A percentile compares a stretch with the other conserved stretches of the same genome.
Evolutionary conservation across 2,113 vertebrate species (phyloP).

Genomic region (Scolopax mira): DNA sequence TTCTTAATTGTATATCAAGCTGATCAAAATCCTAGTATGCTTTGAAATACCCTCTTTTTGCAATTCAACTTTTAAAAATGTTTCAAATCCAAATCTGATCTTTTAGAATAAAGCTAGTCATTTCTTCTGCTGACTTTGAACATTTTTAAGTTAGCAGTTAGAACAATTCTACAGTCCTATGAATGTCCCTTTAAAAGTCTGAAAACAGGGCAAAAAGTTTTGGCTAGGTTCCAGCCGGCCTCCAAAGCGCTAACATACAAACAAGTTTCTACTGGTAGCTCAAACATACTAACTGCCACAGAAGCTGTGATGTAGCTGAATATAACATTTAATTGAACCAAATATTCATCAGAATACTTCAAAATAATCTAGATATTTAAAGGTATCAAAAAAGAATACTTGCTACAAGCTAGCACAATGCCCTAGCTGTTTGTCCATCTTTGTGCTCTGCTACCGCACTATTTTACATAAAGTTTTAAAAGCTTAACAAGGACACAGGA

Average conservation of each 20-base stretch:
- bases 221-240: background rate
- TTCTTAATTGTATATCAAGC: background rate
- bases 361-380: background rate
- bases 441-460: background rate
- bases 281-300: background rate
- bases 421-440: background rate
- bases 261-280: background rate
- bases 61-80: background rate
- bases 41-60: background rate
- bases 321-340: background rate
- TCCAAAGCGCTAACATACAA: accelerated
- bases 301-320: background rate
- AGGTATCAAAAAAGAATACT: background rate
- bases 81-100: background rate
- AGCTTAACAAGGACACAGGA: background rate
- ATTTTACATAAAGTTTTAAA: background rate
- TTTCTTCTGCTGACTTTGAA: background rate
- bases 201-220: background rate
- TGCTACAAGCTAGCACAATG: background rate
- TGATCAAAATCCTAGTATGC: background rate
- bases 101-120: background rate
- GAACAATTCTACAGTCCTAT: background rate
- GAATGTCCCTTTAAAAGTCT: background rate
- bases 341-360: background rate
- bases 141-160: background rate